Percentiles rank a stretch among this genome's conserved stretches.
Conservation (phyloP, 2,888 invertebrate species). For the Terebella lapidaria region DNA sequence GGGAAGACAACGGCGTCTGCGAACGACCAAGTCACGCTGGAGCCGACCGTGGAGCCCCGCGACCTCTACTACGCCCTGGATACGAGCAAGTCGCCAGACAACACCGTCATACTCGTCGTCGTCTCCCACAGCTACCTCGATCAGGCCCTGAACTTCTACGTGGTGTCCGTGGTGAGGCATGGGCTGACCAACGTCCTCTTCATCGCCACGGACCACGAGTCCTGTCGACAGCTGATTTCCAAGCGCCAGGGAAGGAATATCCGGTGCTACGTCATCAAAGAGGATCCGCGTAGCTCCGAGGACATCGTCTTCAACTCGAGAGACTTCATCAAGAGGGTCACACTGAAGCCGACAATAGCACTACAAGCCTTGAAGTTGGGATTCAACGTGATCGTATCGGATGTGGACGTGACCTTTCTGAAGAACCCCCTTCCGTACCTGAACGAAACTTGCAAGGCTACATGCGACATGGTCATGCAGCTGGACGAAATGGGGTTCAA, state of each 20-base stretch:
- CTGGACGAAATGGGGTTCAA: slow-evolving; percentile 4
- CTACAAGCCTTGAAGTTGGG: slow-evolving; percentile 1
- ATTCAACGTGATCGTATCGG: slow-evolving; percentile 7
- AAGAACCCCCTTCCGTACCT: slow-evolving; percentile 11
- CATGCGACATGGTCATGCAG: slow-evolving; percentile 10
- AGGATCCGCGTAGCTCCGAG: background rate
- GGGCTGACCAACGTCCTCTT: background rate
- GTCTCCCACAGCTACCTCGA: background rate
- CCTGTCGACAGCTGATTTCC: background rate
- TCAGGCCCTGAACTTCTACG: background rate
- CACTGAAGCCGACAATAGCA: slow-evolving; percentile 8
- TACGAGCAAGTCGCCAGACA: background rate
- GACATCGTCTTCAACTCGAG: background rate
- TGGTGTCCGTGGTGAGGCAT: background rate
- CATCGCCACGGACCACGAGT: background rate
- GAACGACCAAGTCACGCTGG: background rate
- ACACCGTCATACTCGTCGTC: background rate
- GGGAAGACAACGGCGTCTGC: background rate
- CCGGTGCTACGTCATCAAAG: background rate
- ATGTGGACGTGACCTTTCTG: slow-evolving; percentile 13
- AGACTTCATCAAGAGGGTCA: slow-evolving; percentile 5
- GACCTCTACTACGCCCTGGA: background rate
- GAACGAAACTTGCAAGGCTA: background rate
- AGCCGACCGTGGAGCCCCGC: background rate
- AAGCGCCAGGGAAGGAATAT: background rate